Base-by-base conservation (phyloP, 2,888 invertebrate species). In the Philopedon plagiatum region DNA sequence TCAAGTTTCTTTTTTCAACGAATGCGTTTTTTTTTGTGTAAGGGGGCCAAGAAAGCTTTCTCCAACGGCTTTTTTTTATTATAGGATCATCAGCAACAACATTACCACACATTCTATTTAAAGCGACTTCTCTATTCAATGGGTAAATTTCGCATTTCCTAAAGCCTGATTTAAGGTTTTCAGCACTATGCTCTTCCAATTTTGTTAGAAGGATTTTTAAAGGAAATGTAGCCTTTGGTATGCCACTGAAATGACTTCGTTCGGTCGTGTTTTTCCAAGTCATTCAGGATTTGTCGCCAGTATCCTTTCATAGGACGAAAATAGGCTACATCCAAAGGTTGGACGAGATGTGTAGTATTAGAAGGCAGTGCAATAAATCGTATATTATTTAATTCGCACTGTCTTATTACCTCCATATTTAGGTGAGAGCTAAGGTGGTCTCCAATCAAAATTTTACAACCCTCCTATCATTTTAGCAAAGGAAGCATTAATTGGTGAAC, bases 351-450 rank as follows among this genome's bases (percentile, higher is more conserved):
- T 13, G 64, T 61, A 21, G 41, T 41, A 19, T 49, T 63, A n/a
- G 63, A 49, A 4, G 65, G 56, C 29, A 65, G 34, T 41, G 23
- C 56, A 29, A 65, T 56, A 21, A 65, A 65, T 15, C 29, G 1
- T 26, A 75, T 71, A 37, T 71, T 56, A 69, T 75, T 73, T 51
- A 2, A 15, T 15, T 73, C 39, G 34, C 70, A 71, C 13, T 18
- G 71, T 57, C 67, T 23, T 18, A 69, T 41, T 21, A 73, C 65
- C 65, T n/a, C n/a, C 64, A 39, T 37, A 68, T 77, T 71, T 57
- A 68, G n/a, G 61, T 73, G 73, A 8, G 71, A 76, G 37, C 68
- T 71, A 34, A 71, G 54, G 57, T 76, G 76, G 58, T 75, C 73
- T 2, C 74, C 74, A 21, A 76, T 41, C 9, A 77, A 18, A 34